A percentile compares a stretch with the other conserved stretches of the same genome.
These are phyloP conservation scores for Leptinotarsa texana DNA, from an alignment of 1,140 invertebrate species.

Conservation along the genomic window DNA sequence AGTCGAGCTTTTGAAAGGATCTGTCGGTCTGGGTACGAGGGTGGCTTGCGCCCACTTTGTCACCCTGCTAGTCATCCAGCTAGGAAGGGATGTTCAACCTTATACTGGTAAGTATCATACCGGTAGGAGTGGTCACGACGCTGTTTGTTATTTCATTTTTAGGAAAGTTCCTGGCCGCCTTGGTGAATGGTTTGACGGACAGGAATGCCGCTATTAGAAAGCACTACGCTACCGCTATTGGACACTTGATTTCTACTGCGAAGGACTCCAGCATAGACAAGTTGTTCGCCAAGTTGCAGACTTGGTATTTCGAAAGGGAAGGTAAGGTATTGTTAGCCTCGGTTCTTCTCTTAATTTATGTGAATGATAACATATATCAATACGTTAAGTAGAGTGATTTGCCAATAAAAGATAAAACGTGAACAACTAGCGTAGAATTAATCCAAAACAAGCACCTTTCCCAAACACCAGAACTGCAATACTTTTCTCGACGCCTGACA, in stretches of 20 bases:
- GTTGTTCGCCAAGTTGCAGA: conserved; percentile 77
- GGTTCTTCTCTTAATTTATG: too few relatives aligned
- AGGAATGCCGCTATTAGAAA: conserved; percentile 82
- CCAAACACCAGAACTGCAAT: too few relatives aligned
- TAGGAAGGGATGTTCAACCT: conserved; percentile 64
- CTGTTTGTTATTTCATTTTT: conserved; percentile 32
- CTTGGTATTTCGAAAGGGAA: conserved; percentile 73
- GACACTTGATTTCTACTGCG: conserved; percentile 82
- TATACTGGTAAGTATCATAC: conserved; percentile 60
- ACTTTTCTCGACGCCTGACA: too few relatives aligned
- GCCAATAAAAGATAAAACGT: too few relatives aligned
- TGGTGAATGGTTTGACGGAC: conserved; percentile 81
- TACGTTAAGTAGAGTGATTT: too few relatives aligned
- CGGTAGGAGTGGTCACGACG: background rate
- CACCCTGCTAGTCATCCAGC: conserved; percentile 66
- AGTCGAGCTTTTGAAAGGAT: conserved; percentile 79
- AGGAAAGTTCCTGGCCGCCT: conserved; percentile 76
- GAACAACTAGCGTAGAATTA: too few relatives aligned
- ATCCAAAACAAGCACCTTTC: too few relatives aligned
- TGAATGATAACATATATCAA: too few relatives aligned
- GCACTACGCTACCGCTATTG: conserved; percentile 80
- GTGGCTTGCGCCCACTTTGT: conserved; percentile 85
- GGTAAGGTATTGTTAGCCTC: conserved; percentile 47
- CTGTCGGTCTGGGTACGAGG: conserved; percentile 81
- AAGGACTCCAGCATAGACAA: conserved; percentile 87